These are phyloP conservation scores for Cottus gobio DNA, from an alignment of 2,113 vertebrate species.

Conservation along the genomic window DNA sequence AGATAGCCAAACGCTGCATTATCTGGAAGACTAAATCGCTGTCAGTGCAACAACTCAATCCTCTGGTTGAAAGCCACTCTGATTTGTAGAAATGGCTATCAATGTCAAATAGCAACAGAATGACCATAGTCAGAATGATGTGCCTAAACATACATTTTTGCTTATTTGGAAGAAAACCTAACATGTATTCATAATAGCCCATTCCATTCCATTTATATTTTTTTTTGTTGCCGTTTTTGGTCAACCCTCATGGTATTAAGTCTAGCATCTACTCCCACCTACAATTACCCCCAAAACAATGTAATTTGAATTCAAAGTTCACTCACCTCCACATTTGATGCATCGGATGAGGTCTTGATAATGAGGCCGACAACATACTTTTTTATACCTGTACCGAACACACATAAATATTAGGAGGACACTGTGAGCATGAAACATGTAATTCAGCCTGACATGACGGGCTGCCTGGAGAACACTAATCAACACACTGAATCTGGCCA, in stretches of 20 bases:
- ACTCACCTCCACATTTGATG: conserved; percentile 95
- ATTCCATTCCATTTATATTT: neutral
- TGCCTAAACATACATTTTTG: neutral
- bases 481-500: conserved; percentile 36
- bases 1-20: neutral
- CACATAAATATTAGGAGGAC: conserved; percentile 47
- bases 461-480: conserved; percentile 52
- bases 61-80: neutral
- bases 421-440: conserved; percentile 5
- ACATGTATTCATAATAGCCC: neutral
- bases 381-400: conserved; percentile 93
- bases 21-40: neutral
- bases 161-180: neutral
- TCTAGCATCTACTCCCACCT: neutral
- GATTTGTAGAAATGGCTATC: neutral
- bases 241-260: neutral
- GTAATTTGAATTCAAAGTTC: neutral
- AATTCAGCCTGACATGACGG: conserved; percentile 58
- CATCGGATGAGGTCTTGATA: conserved; percentile 99
- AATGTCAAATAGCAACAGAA: neutral
- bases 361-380: conserved; percentile 99
- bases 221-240: neutral
- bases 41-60: neutral
- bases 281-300: neutral
- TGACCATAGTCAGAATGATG: neutral